Conservation (phyloP, 2,888 invertebrate genomes). For the Carpatolechia fugitivella region DNA sequence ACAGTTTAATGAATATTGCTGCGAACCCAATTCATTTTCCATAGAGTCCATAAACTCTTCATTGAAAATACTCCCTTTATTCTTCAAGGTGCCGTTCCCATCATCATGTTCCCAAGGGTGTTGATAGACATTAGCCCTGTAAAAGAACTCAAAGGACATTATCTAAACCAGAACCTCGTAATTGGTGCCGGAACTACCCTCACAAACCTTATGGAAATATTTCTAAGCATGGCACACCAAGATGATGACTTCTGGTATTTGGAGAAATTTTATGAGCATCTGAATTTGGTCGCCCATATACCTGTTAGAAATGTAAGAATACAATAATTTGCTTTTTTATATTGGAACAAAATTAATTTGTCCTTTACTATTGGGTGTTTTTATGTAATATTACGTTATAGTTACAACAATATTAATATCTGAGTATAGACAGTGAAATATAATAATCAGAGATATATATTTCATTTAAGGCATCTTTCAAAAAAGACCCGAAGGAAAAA, state of each 20-base stretch:
- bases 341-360: too few relatives aligned
- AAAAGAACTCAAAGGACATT: conserved; percentile 71
- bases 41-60: too few relatives aligned
- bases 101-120: conserved; percentile 61
- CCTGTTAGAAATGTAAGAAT: conserved; percentile 84
- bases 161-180: conserved; percentile 62
- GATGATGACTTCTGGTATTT: conserved; percentile 74
- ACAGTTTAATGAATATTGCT: too few relatives aligned
- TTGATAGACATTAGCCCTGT: conserved; percentile 83
- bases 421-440: too few relatives aligned
- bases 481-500: too few relatives aligned
- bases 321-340: background rate
- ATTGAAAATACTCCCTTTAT: background rate
- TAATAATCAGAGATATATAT: too few relatives aligned
- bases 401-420: too few relatives aligned
- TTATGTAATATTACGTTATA: too few relatives aligned
- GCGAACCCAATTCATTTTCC: too few relatives aligned
- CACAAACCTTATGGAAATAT: conserved; percentile 65
- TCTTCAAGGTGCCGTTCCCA: conserved; percentile 65
- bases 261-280: conserved; percentile 74
- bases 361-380: too few relatives aligned
- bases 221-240: conserved; percentile 36
- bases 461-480: too few relatives aligned
- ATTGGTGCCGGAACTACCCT: conserved; percentile 79
- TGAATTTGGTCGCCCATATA: conserved; percentile 82